Evolutionary conservation across 1,140 invertebrate species (phyloP).

Genomic region (Aphis gossypii): DNA sequence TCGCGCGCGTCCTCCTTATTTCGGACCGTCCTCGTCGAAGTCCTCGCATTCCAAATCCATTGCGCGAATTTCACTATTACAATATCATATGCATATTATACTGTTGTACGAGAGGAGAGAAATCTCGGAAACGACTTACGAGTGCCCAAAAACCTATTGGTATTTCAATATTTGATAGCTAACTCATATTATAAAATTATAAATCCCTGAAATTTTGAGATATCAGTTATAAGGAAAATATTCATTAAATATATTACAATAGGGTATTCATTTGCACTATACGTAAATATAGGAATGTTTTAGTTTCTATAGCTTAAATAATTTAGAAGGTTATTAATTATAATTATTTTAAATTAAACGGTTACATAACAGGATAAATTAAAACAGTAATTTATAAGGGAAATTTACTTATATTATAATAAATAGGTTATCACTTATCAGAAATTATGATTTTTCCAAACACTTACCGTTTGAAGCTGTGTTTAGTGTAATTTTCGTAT

Average conservation of each 20-base stretch:
- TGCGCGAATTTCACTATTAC: background rate
- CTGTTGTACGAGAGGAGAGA: background rate
- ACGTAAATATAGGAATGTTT: background rate
- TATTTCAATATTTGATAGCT: background rate
- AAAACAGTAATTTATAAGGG: background rate
- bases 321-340: background rate
- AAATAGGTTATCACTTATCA: background rate
- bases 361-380: background rate
- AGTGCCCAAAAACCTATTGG: background rate
- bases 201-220: background rate
- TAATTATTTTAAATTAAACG: background rate
- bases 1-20: background rate
- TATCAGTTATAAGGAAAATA: background rate
- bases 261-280: no score
- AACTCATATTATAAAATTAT: background rate
- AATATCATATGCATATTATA: background rate
- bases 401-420: background rate
- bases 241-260: background rate
- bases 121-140: background rate
- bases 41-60: background rate
- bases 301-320: background rate
- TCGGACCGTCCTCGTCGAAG: background rate
- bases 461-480: background rate
- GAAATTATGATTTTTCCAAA: background rate
- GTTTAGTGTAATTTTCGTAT: slow-evolving; percentile 2